A percentile compares a stretch with the other conserved stretches of the same genome.
Conservation (phyloP, 2,113 vertebrate genomes). For the Oryzias woworae region DNA sequence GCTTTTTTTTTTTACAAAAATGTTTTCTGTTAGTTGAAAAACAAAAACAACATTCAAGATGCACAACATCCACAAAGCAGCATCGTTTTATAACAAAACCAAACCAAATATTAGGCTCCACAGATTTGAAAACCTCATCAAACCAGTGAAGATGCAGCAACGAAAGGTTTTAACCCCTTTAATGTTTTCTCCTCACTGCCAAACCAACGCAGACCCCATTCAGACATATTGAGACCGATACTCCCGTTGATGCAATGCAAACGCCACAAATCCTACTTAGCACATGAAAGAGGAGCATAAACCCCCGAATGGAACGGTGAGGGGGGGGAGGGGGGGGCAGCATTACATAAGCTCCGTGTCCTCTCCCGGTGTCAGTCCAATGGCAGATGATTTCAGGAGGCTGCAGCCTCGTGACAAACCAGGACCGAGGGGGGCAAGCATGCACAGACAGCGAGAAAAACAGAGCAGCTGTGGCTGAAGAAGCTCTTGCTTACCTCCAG, state of each 20-base stretch:
- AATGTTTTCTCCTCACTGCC: constrained; percentile 4
- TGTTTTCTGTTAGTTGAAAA: no score
- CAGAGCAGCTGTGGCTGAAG: constrained; percentile 42
- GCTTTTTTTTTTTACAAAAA: no score
- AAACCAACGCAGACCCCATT: constrained; percentile 43
- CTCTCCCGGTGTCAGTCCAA: constrained; percentile 51
- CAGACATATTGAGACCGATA: constrained; percentile 47
- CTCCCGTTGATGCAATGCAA: constrained; percentile 66
- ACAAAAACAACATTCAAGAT: no score
- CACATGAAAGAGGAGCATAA: constrained; percentile 75
- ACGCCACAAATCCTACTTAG: constrained; percentile 77
- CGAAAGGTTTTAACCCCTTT: constrained; percentile 3
- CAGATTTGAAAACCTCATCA: constrained; percentile 13
- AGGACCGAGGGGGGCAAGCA: constrained; percentile 13
- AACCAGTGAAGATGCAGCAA: constrained; percentile 9
- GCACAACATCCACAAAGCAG: neutral
- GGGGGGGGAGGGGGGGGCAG: constrained; percentile 46
- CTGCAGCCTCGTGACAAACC: neutral
- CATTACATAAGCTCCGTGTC: constrained; percentile 66
- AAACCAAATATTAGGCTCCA: constrained; percentile 4
- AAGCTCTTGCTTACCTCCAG: constrained; percentile 92
- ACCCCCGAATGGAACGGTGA: constrained; percentile 47
- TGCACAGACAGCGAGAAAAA: constrained; percentile 7
- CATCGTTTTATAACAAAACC: constrained; percentile 1
- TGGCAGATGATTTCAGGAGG: constrained; percentile 38